phyloP scores from a whole-genome alignment of 2,888 invertebrate genomes.

The Lasioglossum villosulum region DNA sequence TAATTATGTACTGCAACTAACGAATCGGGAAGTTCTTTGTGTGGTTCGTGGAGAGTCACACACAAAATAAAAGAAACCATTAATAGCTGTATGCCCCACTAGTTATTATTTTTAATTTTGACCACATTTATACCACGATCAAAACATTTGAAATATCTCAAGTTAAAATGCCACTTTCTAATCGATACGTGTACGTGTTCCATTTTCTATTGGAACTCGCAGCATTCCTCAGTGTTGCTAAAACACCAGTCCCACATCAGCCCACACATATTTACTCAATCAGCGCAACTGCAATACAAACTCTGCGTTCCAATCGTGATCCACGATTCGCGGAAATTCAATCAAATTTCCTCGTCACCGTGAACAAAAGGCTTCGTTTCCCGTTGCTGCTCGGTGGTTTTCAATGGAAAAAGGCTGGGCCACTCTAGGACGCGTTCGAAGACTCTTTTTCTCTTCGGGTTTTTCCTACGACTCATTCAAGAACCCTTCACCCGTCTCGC shows the following conservation, averaged over 20 bases:
- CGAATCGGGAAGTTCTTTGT: too few relatives aligned
- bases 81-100: too few relatives aligned
- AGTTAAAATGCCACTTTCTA: background rate
- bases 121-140: background rate
- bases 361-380: background rate
- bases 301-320: background rate
- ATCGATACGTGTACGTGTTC: background rate
- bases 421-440: conserved; percentile 31
- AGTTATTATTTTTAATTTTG: background rate
- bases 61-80: too few relatives aligned
- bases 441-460: conserved; percentile 35
- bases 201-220: background rate
- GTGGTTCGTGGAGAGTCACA: too few relatives aligned
- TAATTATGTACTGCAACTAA: too few relatives aligned
- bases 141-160: background rate
- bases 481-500: conserved; percentile 44
- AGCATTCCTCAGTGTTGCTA: background rate
- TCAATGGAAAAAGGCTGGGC: background rate
- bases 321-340: background rate
- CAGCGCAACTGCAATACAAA: background rate
- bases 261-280: background rate
- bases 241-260: background rate
- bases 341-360: background rate
- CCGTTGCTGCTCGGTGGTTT: background rate
- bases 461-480: conserved; percentile 35